These are phyloP conservation scores for Ceyx margarethae DNA, from an alignment of 2,113 vertebrate genomes.

Conservation along the genomic window DNA sequence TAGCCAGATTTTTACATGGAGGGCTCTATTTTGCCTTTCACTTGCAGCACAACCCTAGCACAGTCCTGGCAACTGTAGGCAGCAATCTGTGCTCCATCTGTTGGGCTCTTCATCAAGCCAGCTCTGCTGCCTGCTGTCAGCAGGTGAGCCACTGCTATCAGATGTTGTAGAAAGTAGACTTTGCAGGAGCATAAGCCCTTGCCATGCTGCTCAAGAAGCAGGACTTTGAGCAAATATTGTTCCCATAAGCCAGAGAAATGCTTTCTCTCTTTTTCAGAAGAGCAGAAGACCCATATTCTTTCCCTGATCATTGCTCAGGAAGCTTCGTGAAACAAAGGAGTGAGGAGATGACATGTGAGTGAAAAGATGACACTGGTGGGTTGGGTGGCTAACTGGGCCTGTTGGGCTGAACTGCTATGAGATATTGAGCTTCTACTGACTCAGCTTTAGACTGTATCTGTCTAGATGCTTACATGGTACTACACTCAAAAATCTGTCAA, in stretches of 20 bases:
- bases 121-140: conserved; percentile 1
- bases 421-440: neutral
- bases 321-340: neutral
- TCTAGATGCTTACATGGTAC: neutral
- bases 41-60: neutral
- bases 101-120: neutral
- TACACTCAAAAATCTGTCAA: neutral
- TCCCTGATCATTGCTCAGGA: neutral
- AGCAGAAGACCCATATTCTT: neutral
- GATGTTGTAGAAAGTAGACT: neutral
- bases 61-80: neutral
- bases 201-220: neutral
- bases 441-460: neutral
- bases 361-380: neutral
- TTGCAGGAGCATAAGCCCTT: neutral
- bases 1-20: neutral
- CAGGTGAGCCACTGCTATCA: neutral
- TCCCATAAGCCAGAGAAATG: neutral
- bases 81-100: conserved; percentile 50
- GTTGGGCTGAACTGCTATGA: neutral
- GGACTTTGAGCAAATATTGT: neutral
- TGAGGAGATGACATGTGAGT: neutral
- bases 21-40: neutral
- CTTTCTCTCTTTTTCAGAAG: neutral
- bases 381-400: neutral